phyloP scores from a whole-genome alignment of 2,113 vertebrate species.

The Pluvialis apricaria region DNA sequence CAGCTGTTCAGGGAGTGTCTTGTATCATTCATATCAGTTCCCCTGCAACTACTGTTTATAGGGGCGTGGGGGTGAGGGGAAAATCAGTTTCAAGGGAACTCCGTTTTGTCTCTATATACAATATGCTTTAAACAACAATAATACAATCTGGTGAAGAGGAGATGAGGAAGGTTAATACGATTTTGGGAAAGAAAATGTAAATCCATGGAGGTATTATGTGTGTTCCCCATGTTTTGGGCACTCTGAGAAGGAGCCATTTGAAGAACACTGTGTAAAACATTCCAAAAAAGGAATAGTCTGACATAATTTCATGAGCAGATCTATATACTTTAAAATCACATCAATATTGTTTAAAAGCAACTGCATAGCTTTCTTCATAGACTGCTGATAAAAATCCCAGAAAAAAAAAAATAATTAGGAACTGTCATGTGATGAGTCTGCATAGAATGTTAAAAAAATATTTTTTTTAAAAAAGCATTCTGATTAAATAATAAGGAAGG shows the following conservation, averaged over 20 bases:
- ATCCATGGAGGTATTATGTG: not conserved
- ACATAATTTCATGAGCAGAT: not conserved
- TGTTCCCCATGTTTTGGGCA: not conserved
- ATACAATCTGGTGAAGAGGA: not conserved
- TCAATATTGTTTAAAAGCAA: not conserved
- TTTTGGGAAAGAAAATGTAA: not conserved
- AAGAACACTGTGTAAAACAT: not conserved
- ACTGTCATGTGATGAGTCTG: not conserved
- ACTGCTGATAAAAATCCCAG: not conserved
- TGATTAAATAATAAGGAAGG: not conserved
- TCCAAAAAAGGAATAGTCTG: not conserved
- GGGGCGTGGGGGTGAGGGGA: rapidly evolving
- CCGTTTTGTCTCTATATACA: not conserved
- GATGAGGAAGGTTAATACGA: not conserved
- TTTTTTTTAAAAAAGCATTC: not conserved
- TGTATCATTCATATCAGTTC: not conserved
- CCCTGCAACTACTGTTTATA: not conserved
- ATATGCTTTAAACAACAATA: not conserved
- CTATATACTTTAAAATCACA: not conserved
- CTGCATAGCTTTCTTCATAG: not conserved
- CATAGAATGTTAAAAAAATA: not conserved
- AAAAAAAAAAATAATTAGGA: not conserved
- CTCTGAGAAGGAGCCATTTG: not conserved
- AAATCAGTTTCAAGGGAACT: not conserved
- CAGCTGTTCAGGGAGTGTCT: not conserved